Evolutionary conservation across 2,113 vertebrate genomes (phyloP).

Genomic region (Tragelaphus buxtoni): DNA sequence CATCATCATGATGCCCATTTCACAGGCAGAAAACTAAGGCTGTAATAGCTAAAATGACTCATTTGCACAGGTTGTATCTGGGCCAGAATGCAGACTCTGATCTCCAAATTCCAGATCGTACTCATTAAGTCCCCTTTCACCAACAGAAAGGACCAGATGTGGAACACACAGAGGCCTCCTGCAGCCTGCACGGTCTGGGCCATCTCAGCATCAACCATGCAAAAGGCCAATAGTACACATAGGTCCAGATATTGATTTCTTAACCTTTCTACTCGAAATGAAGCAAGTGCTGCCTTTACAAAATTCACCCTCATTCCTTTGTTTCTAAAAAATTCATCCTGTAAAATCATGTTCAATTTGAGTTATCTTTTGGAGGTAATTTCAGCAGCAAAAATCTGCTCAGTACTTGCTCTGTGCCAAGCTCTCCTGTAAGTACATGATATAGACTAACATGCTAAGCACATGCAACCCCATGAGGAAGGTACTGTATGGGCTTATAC

Average conservation of each 20-base stretch:
- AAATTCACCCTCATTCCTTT: background rate
- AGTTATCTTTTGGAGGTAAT: background rate
- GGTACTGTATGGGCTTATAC: fast-evolving
- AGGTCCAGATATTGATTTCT: background rate
- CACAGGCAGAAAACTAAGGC: background rate
- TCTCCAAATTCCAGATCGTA: background rate
- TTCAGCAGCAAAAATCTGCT: background rate
- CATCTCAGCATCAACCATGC: background rate
- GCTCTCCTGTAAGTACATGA: background rate
- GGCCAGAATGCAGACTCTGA: background rate
- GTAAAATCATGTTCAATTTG: background rate
- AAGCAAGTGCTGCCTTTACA: background rate
- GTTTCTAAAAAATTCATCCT: background rate
- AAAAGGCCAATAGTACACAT: background rate
- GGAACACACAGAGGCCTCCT: fast-evolving
- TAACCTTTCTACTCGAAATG: background rate
- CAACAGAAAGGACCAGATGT: background rate
- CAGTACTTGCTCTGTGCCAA: background rate
- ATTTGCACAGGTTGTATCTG: background rate
- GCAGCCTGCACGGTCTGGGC: fast-evolving
- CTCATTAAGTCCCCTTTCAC: background rate
- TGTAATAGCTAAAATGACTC: fast-evolving
- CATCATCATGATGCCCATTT: background rate
- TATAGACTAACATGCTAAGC: background rate
- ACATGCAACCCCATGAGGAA: background rate